These are phyloP conservation scores for Drosophila tristis DNA, from an alignment of 1,140 invertebrate genomes.

Conservation along the genomic window DNA sequence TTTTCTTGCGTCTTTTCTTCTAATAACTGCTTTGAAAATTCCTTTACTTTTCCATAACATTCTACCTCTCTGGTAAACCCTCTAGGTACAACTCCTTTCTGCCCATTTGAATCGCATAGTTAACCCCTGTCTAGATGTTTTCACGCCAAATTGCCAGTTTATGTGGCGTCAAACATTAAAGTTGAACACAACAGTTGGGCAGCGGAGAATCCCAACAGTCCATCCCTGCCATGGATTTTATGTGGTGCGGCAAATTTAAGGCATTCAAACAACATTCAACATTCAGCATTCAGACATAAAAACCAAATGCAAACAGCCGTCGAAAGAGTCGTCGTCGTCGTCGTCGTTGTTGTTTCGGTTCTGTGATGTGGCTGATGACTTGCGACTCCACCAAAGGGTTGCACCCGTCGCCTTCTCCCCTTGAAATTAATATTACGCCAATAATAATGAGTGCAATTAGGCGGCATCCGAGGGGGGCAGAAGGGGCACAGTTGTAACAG, in stretches of 20 bases:
- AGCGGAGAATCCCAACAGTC: slow-evolving; percentile 9
- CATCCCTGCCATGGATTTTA: slow-evolving; percentile 23
- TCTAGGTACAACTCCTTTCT: too few relatives aligned
- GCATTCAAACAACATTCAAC: slow-evolving; percentile 30
- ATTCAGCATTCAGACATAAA: slow-evolving; percentile 55
- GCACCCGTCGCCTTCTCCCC: slow-evolving; percentile 14
- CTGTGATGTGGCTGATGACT: slow-evolving; percentile 21
- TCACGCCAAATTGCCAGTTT: slow-evolving; percentile 64
- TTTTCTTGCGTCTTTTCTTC: too few relatives aligned
- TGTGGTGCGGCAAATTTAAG: slow-evolving; percentile 65
- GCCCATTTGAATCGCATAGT: too few relatives aligned
- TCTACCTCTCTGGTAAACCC: too few relatives aligned
- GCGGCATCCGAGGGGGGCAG: slow-evolving; percentile 3
- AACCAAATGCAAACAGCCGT: slow-evolving; percentile 75
- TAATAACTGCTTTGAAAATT: too few relatives aligned
- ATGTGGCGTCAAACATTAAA: slow-evolving; percentile 72
- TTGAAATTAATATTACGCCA: slow-evolving; percentile 69
- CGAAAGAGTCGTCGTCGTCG: slow-evolving; percentile 14
- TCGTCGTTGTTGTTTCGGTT: too few relatives aligned
- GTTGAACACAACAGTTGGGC: slow-evolving; percentile 41
- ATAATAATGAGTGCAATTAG: slow-evolving; percentile 81
- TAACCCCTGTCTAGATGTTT: slow-evolving; percentile 30
- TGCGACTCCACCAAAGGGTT: slow-evolving; percentile 41
- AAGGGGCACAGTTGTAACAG: slow-evolving; percentile 42
- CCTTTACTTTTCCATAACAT: too few relatives aligned